These are phyloP conservation scores for Rhea americana DNA, from an alignment of 2,113 vertebrate genomes.

Conservation along the genomic window DNA sequence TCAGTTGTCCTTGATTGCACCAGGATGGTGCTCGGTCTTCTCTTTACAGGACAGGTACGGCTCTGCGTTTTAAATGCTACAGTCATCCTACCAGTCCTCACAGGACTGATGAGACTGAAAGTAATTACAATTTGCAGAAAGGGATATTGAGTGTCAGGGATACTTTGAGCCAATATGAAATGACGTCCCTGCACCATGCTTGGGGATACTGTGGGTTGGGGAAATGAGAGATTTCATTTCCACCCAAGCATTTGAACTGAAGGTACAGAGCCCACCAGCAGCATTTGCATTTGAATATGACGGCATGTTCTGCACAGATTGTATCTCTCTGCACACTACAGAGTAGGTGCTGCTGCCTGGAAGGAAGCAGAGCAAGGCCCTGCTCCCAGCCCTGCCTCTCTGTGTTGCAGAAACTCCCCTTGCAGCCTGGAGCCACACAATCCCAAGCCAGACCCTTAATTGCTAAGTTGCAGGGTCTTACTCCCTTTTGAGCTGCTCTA, in stretches of 20 bases:
- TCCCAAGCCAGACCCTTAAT: neutral
- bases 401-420: no score
- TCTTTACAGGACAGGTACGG: neutral
- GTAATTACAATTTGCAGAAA: slow-evolving; percentile 8
- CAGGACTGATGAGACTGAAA: neutral
- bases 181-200: rapidly evolving
- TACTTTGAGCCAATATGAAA: neutral
- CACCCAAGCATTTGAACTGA: neutral
- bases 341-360: no score
- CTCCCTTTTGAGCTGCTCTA: neutral
- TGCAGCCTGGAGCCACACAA: no score
- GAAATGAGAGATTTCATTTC: neutral
- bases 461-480: neutral
- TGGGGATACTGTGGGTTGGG: neutral
- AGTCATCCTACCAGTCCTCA: neutral
- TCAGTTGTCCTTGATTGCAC: neutral
- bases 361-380: no score
- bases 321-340: neutral
- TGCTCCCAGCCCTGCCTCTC: no score
- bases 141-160: neutral
- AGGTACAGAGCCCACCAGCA: neutral
- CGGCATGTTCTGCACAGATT: neutral
- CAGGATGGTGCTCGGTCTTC: neutral
- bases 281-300: rapidly evolving
- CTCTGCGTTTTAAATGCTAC: neutral